Conservation (phyloP, 2,888 invertebrate genomes). For the Chirona hameri region DNA sequence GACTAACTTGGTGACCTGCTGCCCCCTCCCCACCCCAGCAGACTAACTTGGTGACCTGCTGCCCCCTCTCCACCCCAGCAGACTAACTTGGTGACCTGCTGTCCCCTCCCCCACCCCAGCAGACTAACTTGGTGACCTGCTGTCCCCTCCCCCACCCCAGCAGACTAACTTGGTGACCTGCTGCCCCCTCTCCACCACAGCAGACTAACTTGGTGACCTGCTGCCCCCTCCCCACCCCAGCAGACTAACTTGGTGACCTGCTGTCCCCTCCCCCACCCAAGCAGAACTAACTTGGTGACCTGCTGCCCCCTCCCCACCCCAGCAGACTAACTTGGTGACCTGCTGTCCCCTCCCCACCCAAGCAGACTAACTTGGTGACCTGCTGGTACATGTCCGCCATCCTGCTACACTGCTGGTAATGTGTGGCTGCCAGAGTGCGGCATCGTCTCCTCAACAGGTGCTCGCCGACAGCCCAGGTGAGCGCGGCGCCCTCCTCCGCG, state of each 20-base stretch:
- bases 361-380: not conserved
- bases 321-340: not conserved
- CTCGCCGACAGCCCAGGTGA: constrained; percentile 22
- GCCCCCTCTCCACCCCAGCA: too few species aligned
- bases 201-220: too few species aligned
- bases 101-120: too few species aligned
- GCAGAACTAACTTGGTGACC: not conserved
- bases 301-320: not conserved
- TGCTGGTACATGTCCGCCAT: not conserved
- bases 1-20: too few species aligned
- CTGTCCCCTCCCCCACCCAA: not conserved
- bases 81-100: too few species aligned
- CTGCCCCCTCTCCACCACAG: too few species aligned
- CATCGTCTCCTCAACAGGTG: not conserved
- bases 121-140: too few species aligned
- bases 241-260: too few species aligned
- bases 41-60: too few species aligned
- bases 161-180: not conserved
- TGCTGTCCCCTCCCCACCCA: not conserved
- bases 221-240: too few species aligned
- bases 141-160: too few species aligned
- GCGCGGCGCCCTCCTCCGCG: constrained; percentile 63
- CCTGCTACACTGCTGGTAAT: not conserved
- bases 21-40: too few species aligned
- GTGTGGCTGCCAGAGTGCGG: not conserved